phyloP scores from a whole-genome alignment of 2,113 vertebrate species.

The Eonycteris spelaea region DNA sequence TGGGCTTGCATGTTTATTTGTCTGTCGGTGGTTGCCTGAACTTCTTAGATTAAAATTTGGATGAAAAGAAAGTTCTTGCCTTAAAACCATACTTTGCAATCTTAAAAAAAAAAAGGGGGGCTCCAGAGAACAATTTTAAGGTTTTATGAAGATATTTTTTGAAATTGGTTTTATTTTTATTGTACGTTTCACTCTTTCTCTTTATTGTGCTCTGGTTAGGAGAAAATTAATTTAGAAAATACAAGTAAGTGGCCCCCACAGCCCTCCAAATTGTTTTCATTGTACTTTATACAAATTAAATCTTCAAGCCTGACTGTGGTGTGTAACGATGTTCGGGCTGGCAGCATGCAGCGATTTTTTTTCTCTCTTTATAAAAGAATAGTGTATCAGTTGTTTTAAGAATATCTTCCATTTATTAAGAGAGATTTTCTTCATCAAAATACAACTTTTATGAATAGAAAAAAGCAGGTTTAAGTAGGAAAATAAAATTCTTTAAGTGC shows the following conservation, averaged over 20 bases:
- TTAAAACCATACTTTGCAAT: constrained; percentile 50
- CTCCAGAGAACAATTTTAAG: constrained; percentile 60
- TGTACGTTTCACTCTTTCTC: constrained; percentile 51
- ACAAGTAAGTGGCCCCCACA: constrained; percentile 66
- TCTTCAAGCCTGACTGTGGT: constrained; percentile 13
- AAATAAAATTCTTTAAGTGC: not conserved
- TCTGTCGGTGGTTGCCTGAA: constrained; percentile 59
- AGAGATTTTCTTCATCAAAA: not conserved
- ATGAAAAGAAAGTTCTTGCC: constrained; percentile 50
- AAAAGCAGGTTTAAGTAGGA: not conserved
- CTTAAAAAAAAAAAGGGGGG: not conserved
- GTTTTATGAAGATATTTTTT: constrained; percentile 72
- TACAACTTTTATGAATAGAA: not conserved
- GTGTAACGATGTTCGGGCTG: constrained; percentile 7
- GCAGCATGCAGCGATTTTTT: not conserved
- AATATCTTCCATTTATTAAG: not conserved
- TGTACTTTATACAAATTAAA: constrained; percentile 62
- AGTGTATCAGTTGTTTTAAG: not conserved
- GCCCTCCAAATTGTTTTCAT: constrained; percentile 61
- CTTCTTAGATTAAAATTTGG: constrained; percentile 70
- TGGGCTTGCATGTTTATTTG: constrained; percentile 57
- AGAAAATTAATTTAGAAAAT: constrained; percentile 77
- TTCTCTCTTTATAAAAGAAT: not conserved
- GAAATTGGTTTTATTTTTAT: constrained; percentile 67
- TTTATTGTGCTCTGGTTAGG: constrained; percentile 60